Conservation (phyloP, 2,113 vertebrate species). For the Erythrocebus patas region DNA sequence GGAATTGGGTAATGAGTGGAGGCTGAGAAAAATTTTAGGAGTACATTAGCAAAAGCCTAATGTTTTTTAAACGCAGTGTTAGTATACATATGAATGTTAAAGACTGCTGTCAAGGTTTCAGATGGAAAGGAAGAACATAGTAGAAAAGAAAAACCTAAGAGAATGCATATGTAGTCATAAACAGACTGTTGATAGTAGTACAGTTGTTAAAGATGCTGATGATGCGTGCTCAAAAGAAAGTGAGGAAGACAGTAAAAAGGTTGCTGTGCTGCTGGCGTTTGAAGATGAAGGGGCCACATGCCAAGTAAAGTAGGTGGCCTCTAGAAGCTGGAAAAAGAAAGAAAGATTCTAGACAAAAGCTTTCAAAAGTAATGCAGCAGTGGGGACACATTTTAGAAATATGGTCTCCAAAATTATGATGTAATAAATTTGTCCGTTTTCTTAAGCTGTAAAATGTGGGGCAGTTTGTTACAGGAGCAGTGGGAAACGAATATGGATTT, state of each 20-base stretch:
- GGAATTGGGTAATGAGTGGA: background rate
- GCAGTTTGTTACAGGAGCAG: background rate
- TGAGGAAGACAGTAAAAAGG: background rate
- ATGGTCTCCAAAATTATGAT: background rate
- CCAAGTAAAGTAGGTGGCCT: background rate
- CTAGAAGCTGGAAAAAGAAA: background rate
- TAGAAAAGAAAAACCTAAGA: background rate
- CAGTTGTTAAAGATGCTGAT: background rate
- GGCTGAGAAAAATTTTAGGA: background rate
- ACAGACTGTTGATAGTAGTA: background rate
- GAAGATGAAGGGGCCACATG: background rate
- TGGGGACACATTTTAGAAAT: background rate
- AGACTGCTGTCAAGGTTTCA: background rate
- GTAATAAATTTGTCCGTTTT: background rate
- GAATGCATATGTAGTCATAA: background rate
- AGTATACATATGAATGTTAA: background rate
- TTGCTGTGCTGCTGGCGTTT: background rate
- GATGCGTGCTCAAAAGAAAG: background rate
- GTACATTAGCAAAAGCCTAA: background rate
- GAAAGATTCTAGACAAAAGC: background rate
- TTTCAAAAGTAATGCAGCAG: background rate
- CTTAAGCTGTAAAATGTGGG: background rate
- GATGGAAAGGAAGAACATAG: background rate
- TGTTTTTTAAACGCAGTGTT: background rate
- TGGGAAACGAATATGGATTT: background rate